These are phyloP conservation scores for Sebastes paucispinis DNA, from an alignment of 2,797 vertebrate genomes.

Conservation along the genomic window DNA sequence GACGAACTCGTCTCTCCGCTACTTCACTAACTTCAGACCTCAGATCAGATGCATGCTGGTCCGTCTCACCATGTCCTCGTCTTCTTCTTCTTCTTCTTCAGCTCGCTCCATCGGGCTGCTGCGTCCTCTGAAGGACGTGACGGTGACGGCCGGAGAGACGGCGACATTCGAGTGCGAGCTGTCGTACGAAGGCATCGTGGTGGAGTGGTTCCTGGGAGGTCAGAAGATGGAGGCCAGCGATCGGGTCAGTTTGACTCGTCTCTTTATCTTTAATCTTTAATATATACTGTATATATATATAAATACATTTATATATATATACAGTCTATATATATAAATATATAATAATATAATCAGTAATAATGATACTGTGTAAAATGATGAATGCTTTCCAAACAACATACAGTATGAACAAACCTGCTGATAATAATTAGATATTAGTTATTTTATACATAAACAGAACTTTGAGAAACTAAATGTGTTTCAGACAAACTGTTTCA, in stretches of 20 bases:
- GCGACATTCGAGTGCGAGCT: slow-evolving; percentile 97
- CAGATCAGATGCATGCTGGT: neutral
- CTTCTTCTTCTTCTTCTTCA: slow-evolving; percentile 71
- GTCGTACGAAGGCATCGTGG: slow-evolving; percentile 93
- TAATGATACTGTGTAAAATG: no score
- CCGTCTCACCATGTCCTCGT: slow-evolving; percentile 23
- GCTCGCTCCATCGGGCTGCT: slow-evolving; percentile 90
- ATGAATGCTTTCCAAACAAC: no score
- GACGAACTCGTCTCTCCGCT: slow-evolving; percentile 66
- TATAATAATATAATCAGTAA: no score
- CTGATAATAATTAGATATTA: no score
- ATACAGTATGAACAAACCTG: no score
- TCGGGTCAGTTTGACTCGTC: slow-evolving; percentile 77
- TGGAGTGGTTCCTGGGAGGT: slow-evolving; percentile 93
- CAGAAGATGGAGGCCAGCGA: slow-evolving; percentile 91
- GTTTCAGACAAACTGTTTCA: no score
- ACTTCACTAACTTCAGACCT: neutral
- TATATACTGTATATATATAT: no score
- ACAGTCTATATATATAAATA: no score
- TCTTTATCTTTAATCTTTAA: no score
- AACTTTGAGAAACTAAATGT: no score
- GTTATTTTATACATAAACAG: no score
- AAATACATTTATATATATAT: no score
- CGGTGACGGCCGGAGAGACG: slow-evolving; percentile 94
- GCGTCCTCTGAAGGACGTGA: slow-evolving; percentile 92